A percentile compares a stretch with the other conserved stretches of the same genome.
Evolutionary conservation across 2,888 invertebrate species (phyloP).

Genomic region (Drosophila histrio): DNA sequence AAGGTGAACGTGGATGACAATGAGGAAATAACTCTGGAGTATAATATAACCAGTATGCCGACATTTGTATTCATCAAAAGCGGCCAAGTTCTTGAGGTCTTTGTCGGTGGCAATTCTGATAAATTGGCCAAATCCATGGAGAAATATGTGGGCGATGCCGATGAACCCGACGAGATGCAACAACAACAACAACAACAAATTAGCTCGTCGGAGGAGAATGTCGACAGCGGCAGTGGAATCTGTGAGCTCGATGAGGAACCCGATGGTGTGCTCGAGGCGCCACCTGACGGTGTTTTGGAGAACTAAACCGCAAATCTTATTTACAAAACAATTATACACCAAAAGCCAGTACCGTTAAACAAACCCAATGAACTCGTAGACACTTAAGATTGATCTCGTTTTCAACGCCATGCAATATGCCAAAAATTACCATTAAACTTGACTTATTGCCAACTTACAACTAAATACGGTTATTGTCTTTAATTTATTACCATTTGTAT

Average conservation of each 20-base stretch:
- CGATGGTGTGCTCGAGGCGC: constrained; percentile 1
- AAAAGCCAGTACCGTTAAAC: neutral
- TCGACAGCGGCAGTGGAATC: neutral
- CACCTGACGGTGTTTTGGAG: constrained; percentile 21
- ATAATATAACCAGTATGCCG: constrained; percentile 93
- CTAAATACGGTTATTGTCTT: neutral
- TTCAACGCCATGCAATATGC: neutral
- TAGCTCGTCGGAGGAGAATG: neutral
- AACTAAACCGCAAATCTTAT: constrained; percentile 15
- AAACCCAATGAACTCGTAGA: neutral
- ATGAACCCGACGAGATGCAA: constrained; percentile 8
- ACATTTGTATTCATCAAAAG: constrained; percentile 94
- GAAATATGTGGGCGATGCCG: constrained; percentile 84
- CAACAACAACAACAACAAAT: neutral
- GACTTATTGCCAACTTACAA: neutral
- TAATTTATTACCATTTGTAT: too few species aligned
- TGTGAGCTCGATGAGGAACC: constrained; percentile 17
- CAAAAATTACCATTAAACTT: neutral
- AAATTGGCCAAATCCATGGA: constrained; percentile 88
- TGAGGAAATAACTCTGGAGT: constrained; percentile 91
- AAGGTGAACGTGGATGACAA: constrained; percentile 93
- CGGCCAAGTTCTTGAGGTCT: constrained; percentile 88
- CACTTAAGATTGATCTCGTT: too few species aligned
- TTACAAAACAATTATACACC: neutral
- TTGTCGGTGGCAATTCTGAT: constrained; percentile 91